Conservation (phyloP, 2,113 vertebrate species). For the Galbula dea region DNA sequence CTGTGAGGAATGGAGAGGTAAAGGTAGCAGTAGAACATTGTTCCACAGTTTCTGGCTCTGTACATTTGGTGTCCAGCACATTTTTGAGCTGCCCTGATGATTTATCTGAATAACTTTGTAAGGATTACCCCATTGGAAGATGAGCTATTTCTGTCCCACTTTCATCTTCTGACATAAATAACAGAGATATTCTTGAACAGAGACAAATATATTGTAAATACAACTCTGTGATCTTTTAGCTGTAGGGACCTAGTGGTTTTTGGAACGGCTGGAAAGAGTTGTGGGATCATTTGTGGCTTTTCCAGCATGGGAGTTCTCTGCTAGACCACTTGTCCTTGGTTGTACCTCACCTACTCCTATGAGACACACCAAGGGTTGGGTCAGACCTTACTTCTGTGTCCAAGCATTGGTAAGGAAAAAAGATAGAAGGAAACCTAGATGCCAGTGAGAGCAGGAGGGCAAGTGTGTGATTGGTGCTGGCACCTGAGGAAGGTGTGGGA, state of each 20-base stretch:
- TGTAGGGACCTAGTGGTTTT: background rate
- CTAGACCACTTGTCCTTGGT: background rate
- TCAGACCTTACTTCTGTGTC: background rate
- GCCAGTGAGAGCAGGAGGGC: background rate
- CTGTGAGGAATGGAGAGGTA: rapidly evolving
- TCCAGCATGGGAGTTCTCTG: rapidly evolving
- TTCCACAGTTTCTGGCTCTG: background rate
- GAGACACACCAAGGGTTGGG: background rate
- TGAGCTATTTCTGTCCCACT: background rate
- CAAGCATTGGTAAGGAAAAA: background rate
- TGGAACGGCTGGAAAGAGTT: background rate
- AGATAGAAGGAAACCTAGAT: background rate
- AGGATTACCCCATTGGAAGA: background rate
- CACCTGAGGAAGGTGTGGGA: background rate
- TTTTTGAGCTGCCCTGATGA: background rate
- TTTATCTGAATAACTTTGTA: background rate
- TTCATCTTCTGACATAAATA: background rate
- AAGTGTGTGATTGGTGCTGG: background rate
- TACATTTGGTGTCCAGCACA: background rate
- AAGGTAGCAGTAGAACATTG: background rate
- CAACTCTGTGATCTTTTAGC: background rate
- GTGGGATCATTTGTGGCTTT: background rate
- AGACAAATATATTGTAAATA: background rate
- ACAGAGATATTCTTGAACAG: background rate
- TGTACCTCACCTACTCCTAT: background rate